Evolutionary conservation across 1,140 invertebrate genomes (phyloP), one percentile per base, ranked within the genome.

Genomic region (Brachionus manjavacas): DNA sequence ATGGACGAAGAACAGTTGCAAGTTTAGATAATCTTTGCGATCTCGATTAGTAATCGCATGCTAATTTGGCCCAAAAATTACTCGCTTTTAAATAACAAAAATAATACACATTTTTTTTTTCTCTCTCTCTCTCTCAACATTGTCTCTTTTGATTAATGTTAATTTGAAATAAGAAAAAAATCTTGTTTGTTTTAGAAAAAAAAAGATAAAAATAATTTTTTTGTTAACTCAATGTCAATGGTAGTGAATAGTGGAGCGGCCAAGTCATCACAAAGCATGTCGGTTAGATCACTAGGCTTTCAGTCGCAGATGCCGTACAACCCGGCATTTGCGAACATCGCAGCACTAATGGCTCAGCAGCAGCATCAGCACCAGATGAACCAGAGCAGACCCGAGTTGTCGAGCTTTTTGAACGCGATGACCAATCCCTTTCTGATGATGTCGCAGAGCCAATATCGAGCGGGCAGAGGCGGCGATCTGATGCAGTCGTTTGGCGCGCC

Each of bases 11-110:
- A 76, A 49, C 68, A 72, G 39, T 76, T 76, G 41, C 43, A 76
- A 76, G 41, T 76, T 76, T 76, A 76, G 72, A 76, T 76, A 76
- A 76, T 76, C 72, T 46, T n/a, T 76, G 20, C 9, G 11, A 68
- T 60, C 52, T 60, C 16, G 52, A 60, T 60, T 60, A 68, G 66
- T 31, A 39, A 31, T 31, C 14, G 66, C 66, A 31, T 68, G 66
- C 31, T 68, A 68, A 68, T 68, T 68, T 68, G 31, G 25, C 66
- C 31, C 14, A 12, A 41, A 49, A 76, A 49, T 76, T 76, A 76
- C 43, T 41, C 16, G 72, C 41, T 76, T 76, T 76, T 72, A 72
- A 72, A 72, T 72, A 72, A 72, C 68, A 41, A 72, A 4, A 7
- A 39, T 72, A n/a, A n/a, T n/a, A n/a, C n/a, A 35, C 31, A 16